Percentiles rank a stretch among this genome's conserved stretches.
Evolutionary conservation across 2,113 vertebrate genomes (phyloP).

Genomic region (Acinonyx jubatus): DNA sequence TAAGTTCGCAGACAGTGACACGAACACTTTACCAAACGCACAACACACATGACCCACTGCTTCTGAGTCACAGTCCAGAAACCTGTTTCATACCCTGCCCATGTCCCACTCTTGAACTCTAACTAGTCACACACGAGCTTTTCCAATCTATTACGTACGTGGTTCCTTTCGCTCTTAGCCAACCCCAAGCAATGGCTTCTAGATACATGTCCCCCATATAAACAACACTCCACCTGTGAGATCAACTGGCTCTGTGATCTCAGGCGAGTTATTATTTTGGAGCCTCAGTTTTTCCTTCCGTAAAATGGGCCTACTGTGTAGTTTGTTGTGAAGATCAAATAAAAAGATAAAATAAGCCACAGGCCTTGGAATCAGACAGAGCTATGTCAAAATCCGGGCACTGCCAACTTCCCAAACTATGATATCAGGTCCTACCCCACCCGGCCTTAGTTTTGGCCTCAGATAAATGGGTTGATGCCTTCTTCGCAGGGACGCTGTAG

Average conservation of each 20-base stretch:
- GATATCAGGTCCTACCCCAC: not conserved
- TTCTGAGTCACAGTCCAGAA: not conserved
- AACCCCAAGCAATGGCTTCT: not conserved
- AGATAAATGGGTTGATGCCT: not conserved
- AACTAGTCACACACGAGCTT: not conserved
- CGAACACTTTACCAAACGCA: not conserved
- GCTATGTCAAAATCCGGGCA: not conserved
- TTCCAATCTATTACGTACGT: not conserved
- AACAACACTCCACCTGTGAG: not conserved
- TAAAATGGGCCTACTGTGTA: not conserved
- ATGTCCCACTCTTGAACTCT: not conserved
- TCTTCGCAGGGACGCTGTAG: too few species aligned
- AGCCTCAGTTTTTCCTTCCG: not conserved
- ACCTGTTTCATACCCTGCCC: not conserved
- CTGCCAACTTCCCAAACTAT: not conserved
- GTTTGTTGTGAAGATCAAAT: not conserved
- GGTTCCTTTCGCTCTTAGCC: not conserved
- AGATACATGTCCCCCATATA: not conserved
- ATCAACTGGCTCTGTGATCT: not conserved
- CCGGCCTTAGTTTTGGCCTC: not conserved
- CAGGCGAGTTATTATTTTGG: not conserved
- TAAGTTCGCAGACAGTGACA: accelerated
- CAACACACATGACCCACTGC: not conserved
- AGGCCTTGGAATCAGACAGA: not conserved
- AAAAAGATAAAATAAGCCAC: not conserved